Base-by-base conservation (phyloP, 2,797 vertebrate species). In the Mycteria americana region DNA sequence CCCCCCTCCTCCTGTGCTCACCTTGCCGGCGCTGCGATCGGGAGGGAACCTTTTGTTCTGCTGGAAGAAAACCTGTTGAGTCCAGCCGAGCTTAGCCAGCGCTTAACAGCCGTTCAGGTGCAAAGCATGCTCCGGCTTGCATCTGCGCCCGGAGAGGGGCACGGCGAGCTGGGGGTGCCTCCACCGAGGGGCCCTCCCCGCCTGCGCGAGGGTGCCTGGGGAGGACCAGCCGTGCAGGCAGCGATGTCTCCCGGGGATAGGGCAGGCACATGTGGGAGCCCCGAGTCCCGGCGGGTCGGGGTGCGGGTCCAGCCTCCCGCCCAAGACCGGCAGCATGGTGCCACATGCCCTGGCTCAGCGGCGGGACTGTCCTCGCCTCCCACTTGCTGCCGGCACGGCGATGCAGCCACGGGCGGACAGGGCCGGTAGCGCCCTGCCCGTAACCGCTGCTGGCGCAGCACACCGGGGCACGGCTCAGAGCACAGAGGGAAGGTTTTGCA, bases 1-100 rank as follows among this genome's bases (percentile, higher is more conserved):
- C 22, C 18, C 18, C 11, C 5, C 9, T 82, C 19, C 70, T 70
- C 35, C 63, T 25, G 30, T 5, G 25, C 24, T 80, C 0, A 0
- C 13, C 30, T 43, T 88, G 27, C 23, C 1, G 1, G 46, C 0
- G 4, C 31, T 51, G 50, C 65, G 50, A 37, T 43, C 24, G 19
- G 51, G 65, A 78, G 46, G 33, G 16, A 93, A 79, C 17, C 18
- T 87, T 94, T 92, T 95, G 59, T 87, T 93, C 70, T 56, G 28
- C 43, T 90, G 35, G 46, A 76, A 85, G 28, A 87, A 92, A 94
- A 95, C 84, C 63, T 96, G 81, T 92, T 93, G 94, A 67, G 17
- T 62, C 33, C 83, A 69, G 56, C 15, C 1, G 2, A 91, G 65
- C 54, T 83, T 43, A 84, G 56, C 33, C 3, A 3, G 59, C 2